Evolutionary conservation across 2,113 vertebrate species (phyloP).

Genomic region (Chloebia gouldiae): DNA sequence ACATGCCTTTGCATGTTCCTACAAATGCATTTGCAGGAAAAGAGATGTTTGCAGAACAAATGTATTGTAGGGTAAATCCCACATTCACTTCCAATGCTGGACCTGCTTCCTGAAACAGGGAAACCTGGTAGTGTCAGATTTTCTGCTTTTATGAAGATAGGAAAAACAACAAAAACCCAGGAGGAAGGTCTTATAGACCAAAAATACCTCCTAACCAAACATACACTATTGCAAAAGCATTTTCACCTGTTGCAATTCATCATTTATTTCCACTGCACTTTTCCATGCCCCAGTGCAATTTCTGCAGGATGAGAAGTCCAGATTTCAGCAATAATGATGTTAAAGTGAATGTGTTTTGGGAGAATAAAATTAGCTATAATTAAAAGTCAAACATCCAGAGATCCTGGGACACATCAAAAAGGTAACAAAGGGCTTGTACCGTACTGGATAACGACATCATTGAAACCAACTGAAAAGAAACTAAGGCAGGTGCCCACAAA

Average conservation of each 20-base stretch:
- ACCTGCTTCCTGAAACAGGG: not conserved
- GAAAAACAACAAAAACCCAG: not conserved
- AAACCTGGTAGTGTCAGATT: not conserved
- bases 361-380: not conserved
- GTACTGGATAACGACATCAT: not conserved
- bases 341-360: not conserved
- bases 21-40: not conserved
- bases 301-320: not conserved
- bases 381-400: not conserved
- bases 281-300: not conserved
- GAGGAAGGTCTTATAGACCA: not conserved
- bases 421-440: not conserved
- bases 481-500: not conserved
- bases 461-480: not conserved
- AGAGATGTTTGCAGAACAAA: not conserved
- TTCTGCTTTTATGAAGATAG: not conserved
- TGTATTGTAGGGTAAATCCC: not conserved
- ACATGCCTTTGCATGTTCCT: not conserved
- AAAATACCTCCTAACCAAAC: slow-evolving; percentile 16
- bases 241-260: slow-evolving; percentile 57
- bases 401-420: not conserved
- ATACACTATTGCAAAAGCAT: not conserved
- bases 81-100: not conserved
- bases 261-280: slow-evolving; percentile 6
- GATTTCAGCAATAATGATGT: not conserved